Evolutionary conservation across 2,113 vertebrate species (phyloP).

Genomic region (Suricata suricatta): DNA sequence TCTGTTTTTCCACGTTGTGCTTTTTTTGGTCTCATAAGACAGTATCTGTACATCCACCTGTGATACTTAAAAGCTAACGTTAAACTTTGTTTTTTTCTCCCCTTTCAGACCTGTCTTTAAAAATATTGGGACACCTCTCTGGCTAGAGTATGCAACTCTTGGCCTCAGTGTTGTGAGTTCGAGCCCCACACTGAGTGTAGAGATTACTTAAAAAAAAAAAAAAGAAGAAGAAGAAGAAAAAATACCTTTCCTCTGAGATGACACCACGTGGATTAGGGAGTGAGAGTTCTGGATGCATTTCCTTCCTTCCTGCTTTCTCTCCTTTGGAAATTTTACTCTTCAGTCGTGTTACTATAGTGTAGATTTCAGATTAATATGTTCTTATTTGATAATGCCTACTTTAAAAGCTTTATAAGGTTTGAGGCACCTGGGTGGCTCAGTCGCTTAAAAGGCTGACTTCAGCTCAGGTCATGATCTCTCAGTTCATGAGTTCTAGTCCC

Average conservation of each 20-base stretch:
- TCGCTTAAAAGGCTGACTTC: no score
- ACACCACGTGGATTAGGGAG: neutral
- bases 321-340: neutral
- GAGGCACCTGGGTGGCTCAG: no score
- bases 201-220: neutral
- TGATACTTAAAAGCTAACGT: neutral
- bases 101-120: neutral
- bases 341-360: neutral
- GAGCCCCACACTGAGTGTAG: neutral
- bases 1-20: neutral
- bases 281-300: neutral
- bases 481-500: no score
- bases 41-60: neutral
- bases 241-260: neutral
- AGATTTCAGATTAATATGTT: conserved; percentile 35
- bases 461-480: no score
- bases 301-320: neutral
- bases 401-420: neutral
- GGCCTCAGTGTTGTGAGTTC: neutral
- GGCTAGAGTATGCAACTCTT: neutral
- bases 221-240: neutral
- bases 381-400: neutral
- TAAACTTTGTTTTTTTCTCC: conserved; percentile 29
- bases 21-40: neutral
- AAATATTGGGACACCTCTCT: neutral